phyloP scores from a whole-genome alignment of 2,113 vertebrate genomes.

The Trematocara stigmaticum region DNA sequence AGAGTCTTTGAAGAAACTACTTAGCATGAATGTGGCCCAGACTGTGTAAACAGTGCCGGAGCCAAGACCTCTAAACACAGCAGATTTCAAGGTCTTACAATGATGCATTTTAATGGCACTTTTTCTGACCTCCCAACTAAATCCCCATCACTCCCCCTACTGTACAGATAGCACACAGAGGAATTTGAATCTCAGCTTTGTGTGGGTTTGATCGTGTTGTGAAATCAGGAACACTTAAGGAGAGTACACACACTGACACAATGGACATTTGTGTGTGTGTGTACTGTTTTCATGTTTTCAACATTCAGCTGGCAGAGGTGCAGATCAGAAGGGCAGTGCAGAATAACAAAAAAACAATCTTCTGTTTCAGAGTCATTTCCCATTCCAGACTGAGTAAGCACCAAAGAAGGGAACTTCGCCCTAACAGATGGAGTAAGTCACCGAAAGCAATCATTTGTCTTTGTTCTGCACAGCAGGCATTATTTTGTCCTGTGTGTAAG shows the following conservation, averaged over 20 bases:
- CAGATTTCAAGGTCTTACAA: constrained; percentile 3
- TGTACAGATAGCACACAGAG: constrained; percentile 26
- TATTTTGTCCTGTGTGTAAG: constrained; percentile 14
- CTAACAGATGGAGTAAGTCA: constrained; percentile 7
- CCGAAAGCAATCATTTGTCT: constrained; percentile 9
- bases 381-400: constrained; percentile 13
- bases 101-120: constrained; percentile 13
- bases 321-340: constrained; percentile 1
- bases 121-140: constrained; percentile 28
- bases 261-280: neutral
- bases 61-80: neutral
- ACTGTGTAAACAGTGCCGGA: neutral
- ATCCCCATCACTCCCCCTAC: constrained; percentile 42
- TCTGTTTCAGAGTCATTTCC: constrained; percentile 36
- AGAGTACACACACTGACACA: neutral
- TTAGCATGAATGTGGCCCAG: neutral
- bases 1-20: neutral
- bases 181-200: neutral
- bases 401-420: neutral
- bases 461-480: constrained; percentile 9
- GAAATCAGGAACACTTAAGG: neutral
- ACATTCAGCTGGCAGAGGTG: constrained; percentile 35
- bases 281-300: constrained; percentile 32
- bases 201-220: neutral
- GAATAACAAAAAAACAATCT: constrained; percentile 1